Conservation (phyloP, 2,888 invertebrate species). For the Oscheius sp. region DNA sequence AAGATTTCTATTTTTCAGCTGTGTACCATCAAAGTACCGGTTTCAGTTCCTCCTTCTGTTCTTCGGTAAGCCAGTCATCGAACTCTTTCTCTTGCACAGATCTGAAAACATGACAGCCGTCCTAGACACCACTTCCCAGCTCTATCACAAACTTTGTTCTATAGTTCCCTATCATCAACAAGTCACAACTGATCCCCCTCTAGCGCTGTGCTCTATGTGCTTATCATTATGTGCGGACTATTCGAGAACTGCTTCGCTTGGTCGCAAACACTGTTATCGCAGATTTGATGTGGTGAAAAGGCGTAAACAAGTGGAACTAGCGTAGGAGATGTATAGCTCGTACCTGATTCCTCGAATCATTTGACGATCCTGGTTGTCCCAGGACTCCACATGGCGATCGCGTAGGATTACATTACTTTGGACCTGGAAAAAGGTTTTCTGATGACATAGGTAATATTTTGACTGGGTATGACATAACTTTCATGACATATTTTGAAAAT, state of each 20-base stretch:
- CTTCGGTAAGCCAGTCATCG: slow-evolving; percentile 49
- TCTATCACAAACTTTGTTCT: too few species aligned
- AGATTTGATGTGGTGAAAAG: not conserved
- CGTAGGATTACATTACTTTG: slow-evolving; percentile 1
- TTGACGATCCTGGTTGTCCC: not conserved
- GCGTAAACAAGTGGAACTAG: slow-evolving; percentile 7
- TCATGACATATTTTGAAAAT: too few species aligned
- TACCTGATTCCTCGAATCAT: slow-evolving; percentile 7
- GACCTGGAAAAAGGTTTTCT: not conserved
- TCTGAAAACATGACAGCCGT: not conserved
- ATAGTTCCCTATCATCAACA: not conserved
- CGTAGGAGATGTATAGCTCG: not conserved
- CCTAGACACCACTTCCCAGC: not conserved
- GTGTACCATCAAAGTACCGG: not conserved
- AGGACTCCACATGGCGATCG: not conserved
- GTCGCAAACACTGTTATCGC: slow-evolving; percentile 19
- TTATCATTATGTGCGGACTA: slow-evolving; percentile 18
- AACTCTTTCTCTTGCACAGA: not conserved
- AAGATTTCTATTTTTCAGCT: not conserved
- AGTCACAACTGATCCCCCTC: not conserved
- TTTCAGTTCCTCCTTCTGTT: slow-evolving; percentile 46
- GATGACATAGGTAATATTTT: not conserved
- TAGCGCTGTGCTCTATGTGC: slow-evolving; percentile 2
- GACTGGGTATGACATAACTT: too few species aligned
- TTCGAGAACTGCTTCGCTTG: slow-evolving; percentile 19